Percentiles rank a stretch among this genome's conserved stretches.
phyloP scores from a whole-genome alignment of 2,113 vertebrate species.

The Monopterus albus region DNA sequence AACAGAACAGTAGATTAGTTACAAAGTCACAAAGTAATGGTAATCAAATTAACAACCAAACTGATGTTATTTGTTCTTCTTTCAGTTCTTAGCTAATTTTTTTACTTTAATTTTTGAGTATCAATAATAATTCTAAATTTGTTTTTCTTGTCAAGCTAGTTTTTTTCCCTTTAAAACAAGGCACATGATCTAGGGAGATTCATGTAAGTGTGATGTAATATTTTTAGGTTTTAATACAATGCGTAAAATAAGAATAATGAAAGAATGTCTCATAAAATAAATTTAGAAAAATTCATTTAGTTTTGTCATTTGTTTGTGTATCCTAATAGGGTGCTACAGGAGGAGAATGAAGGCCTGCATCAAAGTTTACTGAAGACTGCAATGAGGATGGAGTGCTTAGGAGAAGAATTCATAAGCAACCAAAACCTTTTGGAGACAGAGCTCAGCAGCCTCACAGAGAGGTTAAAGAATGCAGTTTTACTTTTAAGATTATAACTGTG shows the following conservation, averaged over 20 bases:
- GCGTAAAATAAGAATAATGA: not conserved
- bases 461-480: conserved; percentile 56
- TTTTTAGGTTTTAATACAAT: too few species aligned
- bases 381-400: conserved; percentile 77
- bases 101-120: not conserved
- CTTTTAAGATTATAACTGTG: not conserved
- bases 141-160: not conserved
- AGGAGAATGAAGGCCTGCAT: conserved; percentile 77
- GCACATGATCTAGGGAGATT: conserved; percentile 64
- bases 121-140: conserved; percentile 1
- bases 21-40: conserved; percentile 19
- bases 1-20: conserved; percentile 47
- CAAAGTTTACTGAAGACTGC: conserved; percentile 74
- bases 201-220: conserved; percentile 79
- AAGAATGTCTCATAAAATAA: not conserved
- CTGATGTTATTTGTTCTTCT: not conserved
- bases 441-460: conserved; percentile 74
- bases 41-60: conserved; percentile 17
- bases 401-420: conserved; percentile 79
- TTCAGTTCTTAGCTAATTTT: not conserved
- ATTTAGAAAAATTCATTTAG: not conserved
- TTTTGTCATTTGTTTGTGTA: not conserved
- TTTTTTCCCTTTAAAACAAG: conserved; percentile 58
- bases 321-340: conserved; percentile 69
- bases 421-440: conserved; percentile 79